Evolutionary conservation across 2,113 vertebrate genomes (phyloP).

Genomic region (Tiliqua scincoides): DNA sequence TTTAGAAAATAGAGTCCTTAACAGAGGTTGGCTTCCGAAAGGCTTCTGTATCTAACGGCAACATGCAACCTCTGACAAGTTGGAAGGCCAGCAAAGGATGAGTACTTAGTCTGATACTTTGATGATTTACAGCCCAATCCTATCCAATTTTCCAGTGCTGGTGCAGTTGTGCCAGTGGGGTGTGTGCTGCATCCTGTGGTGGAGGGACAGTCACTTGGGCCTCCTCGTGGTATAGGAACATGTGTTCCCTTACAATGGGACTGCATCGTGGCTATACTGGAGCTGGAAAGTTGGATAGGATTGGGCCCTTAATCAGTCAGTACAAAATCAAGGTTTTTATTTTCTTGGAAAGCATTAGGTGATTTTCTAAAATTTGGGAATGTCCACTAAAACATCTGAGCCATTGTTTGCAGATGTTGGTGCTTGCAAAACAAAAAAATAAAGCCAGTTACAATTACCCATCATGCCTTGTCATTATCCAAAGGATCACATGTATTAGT

Average conservation of each 20-base stretch:
- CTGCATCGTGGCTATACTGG: no score
- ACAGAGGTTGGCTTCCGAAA: not conserved
- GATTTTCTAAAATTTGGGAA: not conserved
- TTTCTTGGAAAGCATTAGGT: not conserved
- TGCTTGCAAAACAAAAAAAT: not conserved
- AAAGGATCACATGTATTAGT: not conserved
- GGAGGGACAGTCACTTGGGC: no score
- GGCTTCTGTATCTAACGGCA: accelerated
- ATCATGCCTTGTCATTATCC: not conserved
- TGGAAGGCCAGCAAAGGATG: not conserved
- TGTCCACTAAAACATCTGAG: not conserved
- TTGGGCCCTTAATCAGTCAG: not conserved
- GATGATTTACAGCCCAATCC: no score
- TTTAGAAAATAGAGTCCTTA: not conserved
- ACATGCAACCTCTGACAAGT: slow-evolving; percentile 1
- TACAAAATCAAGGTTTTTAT: not conserved
- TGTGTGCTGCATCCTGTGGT: no score
- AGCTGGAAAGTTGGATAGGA: no score
- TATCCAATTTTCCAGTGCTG: no score
- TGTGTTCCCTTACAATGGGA: no score
- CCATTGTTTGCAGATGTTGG: not conserved
- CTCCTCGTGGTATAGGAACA: no score
- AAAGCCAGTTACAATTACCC: not conserved
- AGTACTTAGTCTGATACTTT: no score
- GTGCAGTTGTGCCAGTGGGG: no score